These are phyloP conservation scores for Ips nitidus DNA, from an alignment of 1,140 invertebrate species.

Conservation along the genomic window DNA sequence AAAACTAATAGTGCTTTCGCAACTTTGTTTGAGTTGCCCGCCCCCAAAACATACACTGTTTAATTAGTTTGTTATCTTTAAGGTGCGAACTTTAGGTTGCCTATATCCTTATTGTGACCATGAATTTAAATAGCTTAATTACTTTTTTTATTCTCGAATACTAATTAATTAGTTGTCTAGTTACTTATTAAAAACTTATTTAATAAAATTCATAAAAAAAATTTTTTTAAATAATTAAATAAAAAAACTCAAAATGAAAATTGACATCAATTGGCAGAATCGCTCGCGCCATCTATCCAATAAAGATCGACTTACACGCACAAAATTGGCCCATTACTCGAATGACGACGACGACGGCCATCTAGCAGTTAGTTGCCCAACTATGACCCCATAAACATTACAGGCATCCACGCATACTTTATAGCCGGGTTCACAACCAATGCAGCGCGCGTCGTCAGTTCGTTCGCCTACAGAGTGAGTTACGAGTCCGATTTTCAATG, in stretches of 20 bases:
- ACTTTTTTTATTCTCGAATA: neutral
- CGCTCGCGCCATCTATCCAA: constrained; percentile 34
- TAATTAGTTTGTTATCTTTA: constrained; percentile 11
- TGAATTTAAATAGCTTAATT: constrained; percentile 8
- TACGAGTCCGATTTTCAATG: constrained; percentile 2
- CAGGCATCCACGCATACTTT: constrained; percentile 27
- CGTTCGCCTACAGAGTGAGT: constrained; percentile 29
- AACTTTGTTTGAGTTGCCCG: neutral
- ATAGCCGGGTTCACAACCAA: constrained; percentile 29
- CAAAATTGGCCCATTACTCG: constrained; percentile 1
- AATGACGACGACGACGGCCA: constrained; percentile 18
- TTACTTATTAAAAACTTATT: neutral
- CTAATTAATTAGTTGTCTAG: neutral
- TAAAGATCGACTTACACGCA: constrained; percentile 13
- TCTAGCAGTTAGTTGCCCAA: constrained; percentile 38
- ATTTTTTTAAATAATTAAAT: neutral
- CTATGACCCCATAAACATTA: constrained; percentile 38
- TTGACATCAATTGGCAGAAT: neutral
- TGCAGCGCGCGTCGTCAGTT: constrained; percentile 18
- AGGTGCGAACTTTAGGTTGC: constrained; percentile 7
- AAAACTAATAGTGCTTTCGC: constrained; percentile 2
- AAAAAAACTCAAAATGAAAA: neutral
- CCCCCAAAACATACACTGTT: constrained; percentile 3
- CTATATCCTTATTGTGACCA: neutral
- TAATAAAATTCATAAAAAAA: too few relatives aligned